Conservation (phyloP, 2,797 vertebrate genomes). For the Syndactyla subalaris region DNA sequence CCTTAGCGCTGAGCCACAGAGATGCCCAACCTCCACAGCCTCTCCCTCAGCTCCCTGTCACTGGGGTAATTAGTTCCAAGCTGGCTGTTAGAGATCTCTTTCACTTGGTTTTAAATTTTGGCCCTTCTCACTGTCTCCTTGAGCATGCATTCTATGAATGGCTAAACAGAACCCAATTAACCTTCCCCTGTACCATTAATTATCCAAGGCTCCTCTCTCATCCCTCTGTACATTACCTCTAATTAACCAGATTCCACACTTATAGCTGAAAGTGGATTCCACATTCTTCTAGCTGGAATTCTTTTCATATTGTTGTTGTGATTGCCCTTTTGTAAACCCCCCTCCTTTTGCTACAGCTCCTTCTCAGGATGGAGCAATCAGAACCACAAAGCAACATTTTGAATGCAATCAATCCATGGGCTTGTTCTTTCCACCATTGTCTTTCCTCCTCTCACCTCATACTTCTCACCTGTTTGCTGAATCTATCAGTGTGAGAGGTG, state of each 20-base stretch:
- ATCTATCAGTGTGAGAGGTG: neutral
- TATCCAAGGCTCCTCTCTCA: constrained; percentile 28
- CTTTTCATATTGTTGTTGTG: neutral
- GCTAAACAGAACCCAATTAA: constrained; percentile 59
- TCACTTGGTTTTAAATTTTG: constrained; percentile 38
- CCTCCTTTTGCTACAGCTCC: neutral
- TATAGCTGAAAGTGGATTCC: neutral
- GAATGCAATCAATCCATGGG: neutral
- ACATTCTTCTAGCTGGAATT: neutral
- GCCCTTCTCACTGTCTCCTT: neutral
- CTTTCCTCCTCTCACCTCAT: neutral
- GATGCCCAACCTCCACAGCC: neutral
- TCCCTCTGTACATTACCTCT: neutral
- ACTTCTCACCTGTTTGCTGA: neutral
- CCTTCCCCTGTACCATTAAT: constrained; percentile 40
- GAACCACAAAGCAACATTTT: neutral
- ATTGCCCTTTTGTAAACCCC: neutral
- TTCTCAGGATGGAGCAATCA: neutral
- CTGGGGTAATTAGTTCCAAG: neutral
- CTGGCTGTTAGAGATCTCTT: neutral
- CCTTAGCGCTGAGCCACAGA: neutral
- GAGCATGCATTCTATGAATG: neutral
- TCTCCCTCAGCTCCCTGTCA: neutral
- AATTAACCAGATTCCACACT: constrained; percentile 44
- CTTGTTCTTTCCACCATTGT: neutral